These are phyloP conservation scores for Poeciliopsis prolifica DNA, from an alignment of 2,113 vertebrate genomes.

Conservation along the genomic window DNA sequence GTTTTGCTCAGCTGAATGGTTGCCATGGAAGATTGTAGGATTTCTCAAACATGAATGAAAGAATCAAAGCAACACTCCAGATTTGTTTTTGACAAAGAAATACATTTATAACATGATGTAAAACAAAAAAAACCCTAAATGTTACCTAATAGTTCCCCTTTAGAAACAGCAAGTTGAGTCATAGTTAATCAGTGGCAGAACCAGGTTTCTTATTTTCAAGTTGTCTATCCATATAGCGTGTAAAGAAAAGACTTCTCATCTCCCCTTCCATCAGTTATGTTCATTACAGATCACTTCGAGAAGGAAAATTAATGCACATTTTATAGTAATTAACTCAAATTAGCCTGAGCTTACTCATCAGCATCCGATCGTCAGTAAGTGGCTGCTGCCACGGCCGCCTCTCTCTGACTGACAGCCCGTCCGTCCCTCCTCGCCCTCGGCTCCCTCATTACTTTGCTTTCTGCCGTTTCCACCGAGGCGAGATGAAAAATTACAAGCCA, in stretches of 20 bases:
- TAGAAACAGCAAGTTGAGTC: too few species aligned
- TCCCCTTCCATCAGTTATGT: slow-evolving; percentile 34
- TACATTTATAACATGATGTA: too few species aligned
- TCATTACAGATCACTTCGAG: slow-evolving; percentile 47
- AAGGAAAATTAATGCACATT: slow-evolving; percentile 57
- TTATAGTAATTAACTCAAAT: slow-evolving; percentile 64
- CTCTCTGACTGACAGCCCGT: slow-evolving; percentile 36
- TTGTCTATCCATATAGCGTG: not conserved
- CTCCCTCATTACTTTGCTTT: slow-evolving; percentile 37
- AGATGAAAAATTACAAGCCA: slow-evolving; percentile 27
- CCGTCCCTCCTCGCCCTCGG: slow-evolving; percentile 8
- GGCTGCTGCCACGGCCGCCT: slow-evolving; percentile 23
- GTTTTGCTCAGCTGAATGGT: too few species aligned
- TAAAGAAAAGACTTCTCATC: slow-evolving; percentile 26
- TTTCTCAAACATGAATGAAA: too few species aligned
- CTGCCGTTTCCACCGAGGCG: slow-evolving; percentile 19
- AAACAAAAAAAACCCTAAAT: too few species aligned
- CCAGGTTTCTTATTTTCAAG: too few species aligned
- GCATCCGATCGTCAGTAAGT: slow-evolving; percentile 32
- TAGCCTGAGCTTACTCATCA: slow-evolving; percentile 59
- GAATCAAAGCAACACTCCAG: too few species aligned
- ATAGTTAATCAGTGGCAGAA: too few species aligned
- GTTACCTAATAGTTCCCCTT: too few species aligned
- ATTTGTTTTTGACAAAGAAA: too few species aligned
- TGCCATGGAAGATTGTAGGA: too few species aligned